Evolutionary conservation across 2,888 invertebrate genomes (phyloP).

Genomic region (Heliconius aoede): DNA sequence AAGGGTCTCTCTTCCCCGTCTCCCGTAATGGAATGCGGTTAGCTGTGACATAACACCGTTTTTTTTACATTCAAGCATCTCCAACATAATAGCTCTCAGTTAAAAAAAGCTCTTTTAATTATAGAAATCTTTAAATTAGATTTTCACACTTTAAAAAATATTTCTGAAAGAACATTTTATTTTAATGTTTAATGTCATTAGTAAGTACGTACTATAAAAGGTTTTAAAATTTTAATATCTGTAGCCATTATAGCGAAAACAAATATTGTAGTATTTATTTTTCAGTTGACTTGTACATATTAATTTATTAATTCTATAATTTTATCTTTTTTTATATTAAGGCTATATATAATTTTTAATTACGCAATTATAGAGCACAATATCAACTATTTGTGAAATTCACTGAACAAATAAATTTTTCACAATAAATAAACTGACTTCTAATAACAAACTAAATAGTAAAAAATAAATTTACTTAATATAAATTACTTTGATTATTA

Average conservation of each 20-base stretch:
- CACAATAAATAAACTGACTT: too few relatives aligned
- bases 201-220: neutral
- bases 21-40: slow-evolving; percentile 24
- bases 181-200: slow-evolving; percentile 12
- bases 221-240: neutral
- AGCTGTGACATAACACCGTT: slow-evolving; percentile 15
- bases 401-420: too few relatives aligned
- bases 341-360: too few relatives aligned
- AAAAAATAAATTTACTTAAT: too few relatives aligned
- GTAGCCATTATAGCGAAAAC: neutral
- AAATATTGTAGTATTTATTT: too few relatives aligned
- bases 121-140: slow-evolving; percentile 4
- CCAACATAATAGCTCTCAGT: slow-evolving; percentile 13
- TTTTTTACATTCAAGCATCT: slow-evolving; percentile 4
- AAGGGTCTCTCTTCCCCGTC: slow-evolving; percentile 20
- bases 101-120: slow-evolving; percentile 17
- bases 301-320: too few relatives aligned
- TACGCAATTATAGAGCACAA: too few relatives aligned
- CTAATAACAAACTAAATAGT: too few relatives aligned
- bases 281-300: too few relatives aligned
- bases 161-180: slow-evolving; percentile 8
- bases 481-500: too few relatives aligned
- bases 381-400: too few relatives aligned
- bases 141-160: neutral
- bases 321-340: too few relatives aligned